Percentiles rank a stretch among this genome's conserved stretches.
These are phyloP conservation scores for Melanotaenia trifasciata DNA, from an alignment of 2,797 vertebrate species.

Conservation along the genomic window DNA sequence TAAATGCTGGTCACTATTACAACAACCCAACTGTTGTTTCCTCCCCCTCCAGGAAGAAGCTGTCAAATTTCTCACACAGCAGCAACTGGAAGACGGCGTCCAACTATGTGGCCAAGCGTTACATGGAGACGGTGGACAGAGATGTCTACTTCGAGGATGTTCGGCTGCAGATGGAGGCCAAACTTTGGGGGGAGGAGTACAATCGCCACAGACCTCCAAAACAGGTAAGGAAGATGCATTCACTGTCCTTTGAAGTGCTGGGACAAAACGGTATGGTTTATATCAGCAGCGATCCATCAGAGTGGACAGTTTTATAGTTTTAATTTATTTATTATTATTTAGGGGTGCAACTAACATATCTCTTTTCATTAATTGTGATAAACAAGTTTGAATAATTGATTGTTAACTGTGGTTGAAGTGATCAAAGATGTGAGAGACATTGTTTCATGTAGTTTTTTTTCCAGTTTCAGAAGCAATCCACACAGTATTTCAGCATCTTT, in stretches of 20 bases:
- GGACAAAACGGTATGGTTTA: not conserved
- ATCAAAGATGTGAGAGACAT: no score
- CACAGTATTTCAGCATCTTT: no score
- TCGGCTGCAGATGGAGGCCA: slow-evolving; percentile 96
- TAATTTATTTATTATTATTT: not conserved
- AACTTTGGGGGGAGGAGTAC: slow-evolving; percentile 98
- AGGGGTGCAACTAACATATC: no score
- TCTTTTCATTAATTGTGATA: not conserved
- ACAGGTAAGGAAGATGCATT: slow-evolving; percentile 82
- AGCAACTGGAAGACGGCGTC: slow-evolving; percentile 95
- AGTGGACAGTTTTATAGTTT: not conserved
- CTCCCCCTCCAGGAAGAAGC: slow-evolving; percentile 88
- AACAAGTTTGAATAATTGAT: no score
- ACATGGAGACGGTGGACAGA: slow-evolving; percentile 90
- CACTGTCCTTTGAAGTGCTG: not conserved
- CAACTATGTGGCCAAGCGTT: slow-evolving; percentile 95
- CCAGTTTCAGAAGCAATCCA: no score
- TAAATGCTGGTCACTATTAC: not conserved
- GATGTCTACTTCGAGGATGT: slow-evolving; percentile 97
- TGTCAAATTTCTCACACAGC: slow-evolving; percentile 95
- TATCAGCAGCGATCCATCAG: not conserved
- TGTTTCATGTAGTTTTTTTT: no score
- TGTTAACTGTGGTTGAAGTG: no score
- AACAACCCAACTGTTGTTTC: not conserved
- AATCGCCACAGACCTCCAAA: slow-evolving; percentile 96